Evolutionary conservation across 1,140 invertebrate species (phyloP).

Genomic region (Tetraneura akinire): DNA sequence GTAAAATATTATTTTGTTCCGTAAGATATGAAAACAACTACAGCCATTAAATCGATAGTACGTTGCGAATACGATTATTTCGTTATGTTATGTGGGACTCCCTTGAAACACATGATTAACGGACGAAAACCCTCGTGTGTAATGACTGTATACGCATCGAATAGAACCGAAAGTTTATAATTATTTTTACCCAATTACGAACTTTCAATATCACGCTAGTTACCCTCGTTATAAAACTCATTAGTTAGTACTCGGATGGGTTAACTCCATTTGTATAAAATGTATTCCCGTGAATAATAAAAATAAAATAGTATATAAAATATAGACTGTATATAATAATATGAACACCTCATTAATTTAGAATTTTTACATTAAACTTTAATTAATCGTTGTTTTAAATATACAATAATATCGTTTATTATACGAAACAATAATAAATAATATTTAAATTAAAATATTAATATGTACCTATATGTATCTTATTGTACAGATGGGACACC

Average conservation of each 20-base stretch:
- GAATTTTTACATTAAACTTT: not conserved
- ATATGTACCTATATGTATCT: too few relatives aligned
- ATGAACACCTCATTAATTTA: not conserved
- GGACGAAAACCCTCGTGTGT: slow-evolving; percentile 22
- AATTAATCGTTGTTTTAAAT: not conserved
- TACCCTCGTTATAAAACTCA: slow-evolving; percentile 33
- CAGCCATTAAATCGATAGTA: not conserved
- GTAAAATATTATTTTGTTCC: not conserved
- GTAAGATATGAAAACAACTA: not conserved
- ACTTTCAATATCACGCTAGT: slow-evolving; percentile 38
- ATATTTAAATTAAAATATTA: too few relatives aligned
- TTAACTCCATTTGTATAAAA: slow-evolving; percentile 21
- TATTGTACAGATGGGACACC: too few relatives aligned
- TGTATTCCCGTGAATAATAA: not conserved
- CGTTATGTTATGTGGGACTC: not conserved
- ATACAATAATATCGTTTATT: too few relatives aligned
- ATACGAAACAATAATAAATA: too few relatives aligned
- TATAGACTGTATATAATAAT: not conserved
- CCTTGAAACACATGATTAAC: slow-evolving; percentile 22
- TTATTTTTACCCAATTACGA: slow-evolving; percentile 39
- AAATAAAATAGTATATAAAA: too few relatives aligned
- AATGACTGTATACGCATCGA: not conserved
- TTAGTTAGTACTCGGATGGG: slow-evolving; percentile 19
- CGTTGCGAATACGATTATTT: not conserved
- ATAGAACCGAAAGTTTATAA: slow-evolving; percentile 28